A percentile compares a stretch with the other conserved stretches of the same genome.
These are phyloP conservation scores for Mola mola DNA, from an alignment of 2,113 vertebrate species.

Conservation along the genomic window DNA sequence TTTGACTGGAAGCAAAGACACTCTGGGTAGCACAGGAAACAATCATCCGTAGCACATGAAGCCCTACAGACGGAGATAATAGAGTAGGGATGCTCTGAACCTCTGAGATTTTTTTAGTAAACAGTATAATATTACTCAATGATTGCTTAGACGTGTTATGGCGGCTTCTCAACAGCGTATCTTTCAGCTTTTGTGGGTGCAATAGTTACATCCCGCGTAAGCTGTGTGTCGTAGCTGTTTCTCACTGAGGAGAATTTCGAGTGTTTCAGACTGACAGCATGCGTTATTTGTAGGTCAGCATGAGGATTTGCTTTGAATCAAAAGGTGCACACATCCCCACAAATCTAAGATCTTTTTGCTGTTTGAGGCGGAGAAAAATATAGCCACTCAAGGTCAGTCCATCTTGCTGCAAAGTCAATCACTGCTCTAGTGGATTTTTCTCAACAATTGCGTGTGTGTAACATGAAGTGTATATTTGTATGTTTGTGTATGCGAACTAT, in stretches of 20 bases:
- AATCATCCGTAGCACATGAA: background rate
- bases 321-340: background rate
- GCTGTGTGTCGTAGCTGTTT: background rate
- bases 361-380: slow-evolving; percentile 13
- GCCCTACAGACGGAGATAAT: background rate
- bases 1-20: background rate
- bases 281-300: slow-evolving; percentile 20
- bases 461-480: background rate
- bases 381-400: slow-evolving; percentile 21
- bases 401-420: slow-evolving; percentile 6
- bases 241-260: background rate
- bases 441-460: background rate
- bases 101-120: background rate
- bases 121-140: background rate
- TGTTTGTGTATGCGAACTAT: background rate
- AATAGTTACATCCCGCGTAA: background rate
- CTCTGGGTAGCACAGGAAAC: background rate
- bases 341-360: no score
- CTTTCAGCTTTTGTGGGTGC: background rate
- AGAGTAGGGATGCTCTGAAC: background rate
- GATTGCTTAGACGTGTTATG: slow-evolving; percentile 6
- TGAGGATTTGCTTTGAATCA: slow-evolving; percentile 14
- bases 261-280: slow-evolving; percentile 5
- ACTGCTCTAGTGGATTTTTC: slow-evolving; percentile 18
- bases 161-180: background rate